Conservation (phyloP, 2,113 vertebrate genomes). For the Microtus ochrogaster region DNA sequence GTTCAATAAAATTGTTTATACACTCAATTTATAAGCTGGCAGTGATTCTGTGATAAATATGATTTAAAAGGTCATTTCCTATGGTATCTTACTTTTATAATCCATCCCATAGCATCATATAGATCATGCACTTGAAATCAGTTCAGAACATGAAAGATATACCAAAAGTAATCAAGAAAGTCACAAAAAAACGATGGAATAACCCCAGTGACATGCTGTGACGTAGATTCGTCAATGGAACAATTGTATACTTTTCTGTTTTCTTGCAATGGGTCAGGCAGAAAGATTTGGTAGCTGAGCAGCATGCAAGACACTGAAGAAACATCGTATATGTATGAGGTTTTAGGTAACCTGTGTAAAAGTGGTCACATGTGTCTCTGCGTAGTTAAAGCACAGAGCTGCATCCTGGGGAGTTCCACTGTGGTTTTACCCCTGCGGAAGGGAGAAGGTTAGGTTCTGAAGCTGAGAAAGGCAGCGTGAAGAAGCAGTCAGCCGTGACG, state of each 20-base stretch:
- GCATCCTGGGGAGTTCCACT: conserved; percentile 86
- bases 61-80: conserved; percentile 47
- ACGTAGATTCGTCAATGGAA: conserved; percentile 78
- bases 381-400: conserved; percentile 89
- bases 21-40: conserved; percentile 8
- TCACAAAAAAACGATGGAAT: conserved; percentile 70
- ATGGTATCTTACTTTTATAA: conserved; percentile 58
- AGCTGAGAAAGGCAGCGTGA: conserved; percentile 70
- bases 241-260: conserved; percentile 63
- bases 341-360: conserved; percentile 88
- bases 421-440: conserved; percentile 89
- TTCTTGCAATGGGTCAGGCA: conserved; percentile 84
- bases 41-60: conserved; percentile 54
- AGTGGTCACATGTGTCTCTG: conserved; percentile 87
- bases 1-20: conserved; percentile 43
- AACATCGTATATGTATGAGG: conserved; percentile 82
- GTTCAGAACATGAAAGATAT: conserved; percentile 71
- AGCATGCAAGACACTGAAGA: conserved; percentile 88
- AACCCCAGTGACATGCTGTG: conserved; percentile 82
- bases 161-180: conserved; percentile 64
- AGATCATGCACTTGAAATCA: conserved; percentile 84
- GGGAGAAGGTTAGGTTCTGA: conserved; percentile 85
- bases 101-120: conserved; percentile 64
- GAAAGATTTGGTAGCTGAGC: conserved; percentile 82
- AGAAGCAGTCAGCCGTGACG: conserved; percentile 69